Evolutionary conservation across 2,888 invertebrate species (phyloP), one percentile per base, ranked within the genome.

Genomic region (Leptopterna dolabrata): DNA sequence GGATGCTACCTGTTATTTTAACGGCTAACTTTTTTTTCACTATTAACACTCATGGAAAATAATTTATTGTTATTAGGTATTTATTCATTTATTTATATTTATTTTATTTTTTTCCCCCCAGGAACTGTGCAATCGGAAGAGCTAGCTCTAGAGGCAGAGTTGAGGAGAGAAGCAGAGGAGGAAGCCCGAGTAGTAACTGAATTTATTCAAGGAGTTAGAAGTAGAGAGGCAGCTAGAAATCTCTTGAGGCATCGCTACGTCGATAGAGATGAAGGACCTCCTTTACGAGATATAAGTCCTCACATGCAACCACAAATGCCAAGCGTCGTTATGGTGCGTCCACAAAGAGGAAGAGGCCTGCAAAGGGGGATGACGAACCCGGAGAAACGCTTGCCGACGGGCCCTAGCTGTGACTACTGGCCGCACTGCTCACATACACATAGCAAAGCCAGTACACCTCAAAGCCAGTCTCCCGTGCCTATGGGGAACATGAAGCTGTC

Each of bases 351-450:
- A 14, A 30, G 87, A 43, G 81, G 47, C 9, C 43, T 87, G n/a
- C 63, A 63, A 16, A 30, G 87, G 29, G 84, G 84, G 51, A 78
- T 87, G 83, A 83, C 78, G 19, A 86, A 86, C 70, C 86, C 86
- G 45, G 84, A 63, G 87, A 89, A 89, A 81, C 90, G 89, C 83
- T 81, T 90, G 24, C 88, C 89, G 2, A 90, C 90, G 88, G 88
- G 87, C 19, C 88, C 88, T 88, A 89, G 88, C 14, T 94, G 94
- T 90, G 94, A 94, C 90, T 94, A 94, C 91, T 95, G 94, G 95
- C 94, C 95, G 19, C 93, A 93, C 87, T 93, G 93, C 90, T 92
- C 93, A 0, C 93, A 93, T 89, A 43, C n/a, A 43, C 51, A 82
- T 11, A 88, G 87, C 24, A 73, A 45, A 84, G 51, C 86, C 85